Evolutionary conservation across 2,113 vertebrate genomes (phyloP).

Genomic region (Nipponia nippon): DNA sequence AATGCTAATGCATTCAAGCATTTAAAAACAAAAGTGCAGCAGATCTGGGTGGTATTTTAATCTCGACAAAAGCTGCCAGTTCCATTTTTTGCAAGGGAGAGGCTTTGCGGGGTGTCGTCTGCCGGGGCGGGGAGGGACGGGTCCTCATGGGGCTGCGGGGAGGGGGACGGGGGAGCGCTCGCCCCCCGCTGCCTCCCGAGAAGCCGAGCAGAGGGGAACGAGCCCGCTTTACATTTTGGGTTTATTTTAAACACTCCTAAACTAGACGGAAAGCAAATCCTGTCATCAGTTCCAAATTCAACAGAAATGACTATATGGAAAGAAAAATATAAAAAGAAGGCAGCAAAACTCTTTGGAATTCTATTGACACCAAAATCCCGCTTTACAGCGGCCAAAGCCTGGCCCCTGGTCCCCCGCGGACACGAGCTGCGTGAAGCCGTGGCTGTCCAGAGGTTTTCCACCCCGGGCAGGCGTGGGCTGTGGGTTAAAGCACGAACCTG

Average conservation of each 20-base stretch:
- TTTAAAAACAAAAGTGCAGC: background rate
- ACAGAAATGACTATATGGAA: background rate
- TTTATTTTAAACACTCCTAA: background rate
- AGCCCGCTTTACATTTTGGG: fast-evolving
- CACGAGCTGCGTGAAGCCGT: fast-evolving
- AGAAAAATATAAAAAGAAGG: background rate
- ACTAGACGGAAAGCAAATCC: background rate
- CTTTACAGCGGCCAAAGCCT: too few species aligned
- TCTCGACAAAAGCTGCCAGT: background rate
- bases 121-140: background rate
- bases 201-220: fast-evolving
- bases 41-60: background rate
- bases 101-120: background rate
- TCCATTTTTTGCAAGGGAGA: background rate
- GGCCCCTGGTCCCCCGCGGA: fast-evolving
- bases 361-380: fast-evolving
- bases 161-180: background rate
- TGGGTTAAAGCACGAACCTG: background rate
- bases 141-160: background rate
- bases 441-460: background rate
- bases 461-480: fast-evolving
- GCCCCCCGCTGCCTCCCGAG: fast-evolving
- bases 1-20: background rate
- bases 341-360: fast-evolving
- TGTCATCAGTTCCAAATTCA: background rate